Evolutionary conservation across 2,888 invertebrate species (phyloP).

Genomic region (Ecliptopera silaceata): DNA sequence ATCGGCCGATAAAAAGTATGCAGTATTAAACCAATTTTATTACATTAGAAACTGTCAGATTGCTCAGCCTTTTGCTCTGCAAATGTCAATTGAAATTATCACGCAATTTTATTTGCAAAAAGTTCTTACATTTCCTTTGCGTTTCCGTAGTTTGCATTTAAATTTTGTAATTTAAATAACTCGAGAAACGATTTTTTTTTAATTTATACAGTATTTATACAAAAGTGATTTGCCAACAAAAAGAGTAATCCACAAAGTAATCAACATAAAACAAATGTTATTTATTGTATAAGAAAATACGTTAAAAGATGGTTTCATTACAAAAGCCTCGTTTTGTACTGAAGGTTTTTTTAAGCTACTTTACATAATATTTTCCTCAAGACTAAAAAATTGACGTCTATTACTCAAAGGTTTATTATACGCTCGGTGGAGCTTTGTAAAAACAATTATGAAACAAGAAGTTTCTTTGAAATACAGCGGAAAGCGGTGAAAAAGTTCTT

Average conservation of each 20-base stretch:
- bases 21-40: too few species aligned
- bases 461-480: conserved; percentile 22
- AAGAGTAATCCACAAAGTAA: background rate
- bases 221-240: too few species aligned
- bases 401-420: conserved; percentile 33
- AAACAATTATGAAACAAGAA: conserved; percentile 36
- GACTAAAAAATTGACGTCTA: conserved; percentile 27
- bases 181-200: too few species aligned
- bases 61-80: too few species aligned
- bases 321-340: conserved; percentile 14
- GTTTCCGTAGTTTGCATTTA: too few species aligned
- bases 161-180: too few species aligned
- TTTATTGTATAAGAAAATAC: background rate
- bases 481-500: conserved; percentile 25
- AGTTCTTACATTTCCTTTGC: too few species aligned
- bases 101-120: too few species aligned
- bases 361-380: conserved; percentile 28
- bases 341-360: conserved; percentile 11
- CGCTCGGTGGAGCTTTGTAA: conserved; percentile 25
- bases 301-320: background rate
- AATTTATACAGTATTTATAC: too few species aligned
- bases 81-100: too few species aligned
- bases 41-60: too few species aligned
- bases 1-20: too few species aligned
- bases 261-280: background rate